A percentile compares a stretch with the other conserved stretches of the same genome.
These are phyloP conservation scores for Crossocerus cetratus DNA, from an alignment of 2,888 invertebrate genomes.

Conservation along the genomic window DNA sequence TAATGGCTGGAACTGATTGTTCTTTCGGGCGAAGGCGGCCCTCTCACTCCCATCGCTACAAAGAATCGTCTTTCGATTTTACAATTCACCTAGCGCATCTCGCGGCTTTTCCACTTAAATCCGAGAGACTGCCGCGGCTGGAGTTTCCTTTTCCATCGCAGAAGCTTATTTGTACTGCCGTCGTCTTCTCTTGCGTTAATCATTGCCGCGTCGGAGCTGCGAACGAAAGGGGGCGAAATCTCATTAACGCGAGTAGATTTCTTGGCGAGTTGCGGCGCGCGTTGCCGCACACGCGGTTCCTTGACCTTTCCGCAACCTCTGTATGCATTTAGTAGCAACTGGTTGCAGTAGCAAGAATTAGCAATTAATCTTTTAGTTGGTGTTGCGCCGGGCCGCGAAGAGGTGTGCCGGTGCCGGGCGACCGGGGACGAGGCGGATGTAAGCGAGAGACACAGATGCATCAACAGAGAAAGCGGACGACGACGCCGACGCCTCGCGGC, in stretches of 20 bases:
- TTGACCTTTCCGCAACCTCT: slow-evolving; percentile 53
- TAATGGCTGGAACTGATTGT: slow-evolving; percentile 3
- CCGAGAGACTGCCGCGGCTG: too few relatives aligned
- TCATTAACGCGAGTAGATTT: slow-evolving; percentile 51
- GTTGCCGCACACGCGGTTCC: slow-evolving; percentile 35
- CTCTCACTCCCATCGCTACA: not conserved
- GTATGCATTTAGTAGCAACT: slow-evolving; percentile 64
- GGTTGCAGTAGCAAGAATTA: slow-evolving; percentile 70
- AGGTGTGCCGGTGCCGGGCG: slow-evolving; percentile 29
- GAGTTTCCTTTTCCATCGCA: not conserved
- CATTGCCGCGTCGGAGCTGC: slow-evolving; percentile 28
- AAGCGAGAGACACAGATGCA: slow-evolving; percentile 23
- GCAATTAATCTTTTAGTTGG: slow-evolving; percentile 68
- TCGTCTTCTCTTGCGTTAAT: slow-evolving; percentile 35
- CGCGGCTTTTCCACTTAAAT: too few relatives aligned
- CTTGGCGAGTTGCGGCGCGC: slow-evolving; percentile 31
- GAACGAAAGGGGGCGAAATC: slow-evolving; percentile 17
- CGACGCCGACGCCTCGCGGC: not conserved
- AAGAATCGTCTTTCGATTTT: not conserved
- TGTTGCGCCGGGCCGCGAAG: slow-evolving; percentile 43
- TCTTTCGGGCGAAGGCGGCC: not conserved
- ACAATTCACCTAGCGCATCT: not conserved
- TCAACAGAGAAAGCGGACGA: not conserved
- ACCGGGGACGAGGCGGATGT: slow-evolving; percentile 42
- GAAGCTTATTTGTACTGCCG: slow-evolving; percentile 28